These are phyloP conservation scores for Dipodomys merriami DNA, from an alignment of 2,113 vertebrate species.

Conservation along the genomic window DNA sequence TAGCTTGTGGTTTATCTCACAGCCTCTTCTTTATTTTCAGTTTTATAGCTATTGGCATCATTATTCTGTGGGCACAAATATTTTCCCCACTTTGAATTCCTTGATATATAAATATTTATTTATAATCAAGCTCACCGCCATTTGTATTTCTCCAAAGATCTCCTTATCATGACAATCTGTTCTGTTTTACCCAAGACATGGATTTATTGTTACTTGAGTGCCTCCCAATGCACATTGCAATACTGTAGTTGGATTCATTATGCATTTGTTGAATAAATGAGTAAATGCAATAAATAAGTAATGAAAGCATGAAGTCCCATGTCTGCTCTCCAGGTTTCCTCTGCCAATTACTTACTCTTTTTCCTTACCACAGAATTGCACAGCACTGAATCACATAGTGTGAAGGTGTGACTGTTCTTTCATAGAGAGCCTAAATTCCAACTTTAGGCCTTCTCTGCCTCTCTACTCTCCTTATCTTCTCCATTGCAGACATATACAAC, in stretches of 20 bases:
- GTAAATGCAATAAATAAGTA: slow-evolving; percentile 75
- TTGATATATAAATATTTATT: slow-evolving; percentile 55
- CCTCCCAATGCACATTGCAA: slow-evolving; percentile 52
- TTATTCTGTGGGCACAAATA: slow-evolving; percentile 37
- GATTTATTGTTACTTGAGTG: slow-evolving; percentile 59
- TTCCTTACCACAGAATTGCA: slow-evolving; percentile 32
- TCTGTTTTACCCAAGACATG: slow-evolving; percentile 32
- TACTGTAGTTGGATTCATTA: slow-evolving; percentile 62
- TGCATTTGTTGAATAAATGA: slow-evolving; percentile 70
- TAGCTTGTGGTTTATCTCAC: neutral
- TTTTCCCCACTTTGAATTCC: slow-evolving; percentile 42
- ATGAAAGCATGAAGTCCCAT: slow-evolving; percentile 56
- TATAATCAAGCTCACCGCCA: slow-evolving; percentile 38
- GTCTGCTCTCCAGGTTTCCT: slow-evolving; percentile 46
- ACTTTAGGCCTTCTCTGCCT: neutral
- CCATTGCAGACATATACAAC: neutral
- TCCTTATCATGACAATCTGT: slow-evolving; percentile 23
- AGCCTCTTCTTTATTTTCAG: slow-evolving; percentile 44
- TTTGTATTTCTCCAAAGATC: slow-evolving; percentile 53
- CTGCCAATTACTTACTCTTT: slow-evolving; percentile 54
- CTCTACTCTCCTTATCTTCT: neutral
- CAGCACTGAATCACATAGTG: neutral
- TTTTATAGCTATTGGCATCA: slow-evolving; percentile 28
- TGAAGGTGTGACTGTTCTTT: slow-evolving; percentile 38
- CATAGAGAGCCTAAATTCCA: neutral